phyloP scores from a whole-genome alignment of 2,888 invertebrate species.

The Theretra japonica region DNA sequence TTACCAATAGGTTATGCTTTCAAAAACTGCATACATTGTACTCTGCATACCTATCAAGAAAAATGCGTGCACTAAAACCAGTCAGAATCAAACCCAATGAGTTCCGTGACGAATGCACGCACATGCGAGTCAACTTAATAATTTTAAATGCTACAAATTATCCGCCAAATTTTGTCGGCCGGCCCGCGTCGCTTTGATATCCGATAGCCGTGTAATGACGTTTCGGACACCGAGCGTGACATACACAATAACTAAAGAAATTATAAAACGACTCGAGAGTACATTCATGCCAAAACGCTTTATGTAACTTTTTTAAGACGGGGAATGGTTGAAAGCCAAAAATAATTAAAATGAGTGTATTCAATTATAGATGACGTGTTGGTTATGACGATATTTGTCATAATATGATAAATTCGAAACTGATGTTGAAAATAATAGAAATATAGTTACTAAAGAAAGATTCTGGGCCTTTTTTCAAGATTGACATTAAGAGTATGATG shows the following conservation, averaged over 20 bases:
- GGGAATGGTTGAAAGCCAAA: too few relatives aligned
- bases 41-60: not conserved
- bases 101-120: slow-evolving; percentile 48
- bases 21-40: not conserved
- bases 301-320: not conserved
- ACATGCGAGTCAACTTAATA: slow-evolving; percentile 48
- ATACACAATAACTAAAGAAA: slow-evolving; percentile 32
- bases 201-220: slow-evolving; percentile 63
- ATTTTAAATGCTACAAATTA: slow-evolving; percentile 75
- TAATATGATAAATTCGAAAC: too few relatives aligned
- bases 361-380: too few relatives aligned
- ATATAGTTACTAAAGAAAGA: too few relatives aligned
- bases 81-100: slow-evolving; percentile 25
- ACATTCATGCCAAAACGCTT: not conserved
- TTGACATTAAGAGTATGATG: too few relatives aligned
- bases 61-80: not conserved
- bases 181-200: slow-evolving; percentile 64
- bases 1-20: not conserved
- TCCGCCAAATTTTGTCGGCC: slow-evolving; percentile 58
- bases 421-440: too few relatives aligned
- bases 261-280: not conserved
- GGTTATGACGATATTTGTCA: too few relatives aligned
- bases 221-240: slow-evolving; percentile 39
- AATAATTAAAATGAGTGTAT: too few relatives aligned
- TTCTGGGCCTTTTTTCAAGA: too few relatives aligned